Evolutionary conservation across 1,140 invertebrate species (phyloP).

Genomic region (Heterodera schachtii): DNA sequence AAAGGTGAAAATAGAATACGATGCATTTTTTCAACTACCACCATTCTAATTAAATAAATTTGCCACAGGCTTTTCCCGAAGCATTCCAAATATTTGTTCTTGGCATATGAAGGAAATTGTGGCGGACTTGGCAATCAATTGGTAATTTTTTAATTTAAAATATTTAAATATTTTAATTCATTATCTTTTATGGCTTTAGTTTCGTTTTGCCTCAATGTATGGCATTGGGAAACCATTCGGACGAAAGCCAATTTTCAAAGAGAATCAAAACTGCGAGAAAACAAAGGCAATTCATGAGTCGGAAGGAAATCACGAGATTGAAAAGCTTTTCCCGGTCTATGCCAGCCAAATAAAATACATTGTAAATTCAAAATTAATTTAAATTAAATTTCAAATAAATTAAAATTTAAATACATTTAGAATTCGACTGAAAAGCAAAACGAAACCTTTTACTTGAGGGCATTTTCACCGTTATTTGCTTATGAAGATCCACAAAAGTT

Average conservation of each 20-base stretch:
- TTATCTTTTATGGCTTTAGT: neutral
- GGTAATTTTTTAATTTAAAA: neutral
- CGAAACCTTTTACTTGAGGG: no score
- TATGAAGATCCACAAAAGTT: no score
- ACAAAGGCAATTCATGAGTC: neutral
- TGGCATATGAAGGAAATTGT: neutral
- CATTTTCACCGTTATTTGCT: no score
- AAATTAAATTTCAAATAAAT: no score
- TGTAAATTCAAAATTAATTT: no score
- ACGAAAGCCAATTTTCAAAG: neutral
- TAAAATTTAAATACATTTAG: no score
- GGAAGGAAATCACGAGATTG: neutral
- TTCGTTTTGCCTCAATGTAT: conserved; percentile 19
- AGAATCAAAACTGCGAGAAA: neutral
- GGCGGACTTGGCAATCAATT: conserved; percentile 5
- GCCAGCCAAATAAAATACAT: conserved; percentile 2
- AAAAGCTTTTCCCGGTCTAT: neutral
- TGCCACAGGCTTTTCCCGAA: neutral
- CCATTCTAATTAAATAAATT: neutral
- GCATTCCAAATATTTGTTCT: neutral
- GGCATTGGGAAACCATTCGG: conserved; percentile 8
- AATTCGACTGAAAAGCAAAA: no score
- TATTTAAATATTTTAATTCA: no score
- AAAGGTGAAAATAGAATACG: no score
- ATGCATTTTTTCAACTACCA: no score